These are phyloP conservation scores for Exephanes ischioxanthus DNA, from an alignment of 2,888 invertebrate species.

Conservation along the genomic window DNA sequence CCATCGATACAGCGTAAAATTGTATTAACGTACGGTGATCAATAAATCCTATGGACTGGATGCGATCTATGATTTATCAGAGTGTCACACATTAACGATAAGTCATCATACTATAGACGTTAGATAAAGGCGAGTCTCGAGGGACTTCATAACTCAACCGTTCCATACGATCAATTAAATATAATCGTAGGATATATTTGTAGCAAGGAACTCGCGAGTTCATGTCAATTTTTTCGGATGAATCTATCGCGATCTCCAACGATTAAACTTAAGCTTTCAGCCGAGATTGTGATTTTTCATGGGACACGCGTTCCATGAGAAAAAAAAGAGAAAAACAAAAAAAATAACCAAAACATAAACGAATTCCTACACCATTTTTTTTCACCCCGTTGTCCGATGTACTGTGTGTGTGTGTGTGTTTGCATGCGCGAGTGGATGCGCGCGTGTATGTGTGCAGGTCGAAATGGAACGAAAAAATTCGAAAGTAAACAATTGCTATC, in stretches of 20 bases:
- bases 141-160: slow-evolving; percentile 76
- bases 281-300: slow-evolving; percentile 63
- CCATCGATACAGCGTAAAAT: slow-evolving; percentile 69
- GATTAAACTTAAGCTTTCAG: slow-evolving; percentile 54
- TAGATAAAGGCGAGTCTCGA: slow-evolving; percentile 48
- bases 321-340: slow-evolving; percentile 14
- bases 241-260: slow-evolving; percentile 60
- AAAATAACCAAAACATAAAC: slow-evolving; percentile 7
- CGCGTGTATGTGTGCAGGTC: slow-evolving; percentile 42
- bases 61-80: slow-evolving; percentile 64
- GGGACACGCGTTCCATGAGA: slow-evolving; percentile 57
- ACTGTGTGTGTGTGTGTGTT: slow-evolving; percentile 23
- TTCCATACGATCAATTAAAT: slow-evolving; percentile 80
- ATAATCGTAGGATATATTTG: slow-evolving; percentile 71
- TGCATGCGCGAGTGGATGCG: background rate
- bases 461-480: slow-evolving; percentile 71
- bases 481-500: slow-evolving; percentile 76
- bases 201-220: slow-evolving; percentile 63
- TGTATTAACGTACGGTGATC: slow-evolving; percentile 69
- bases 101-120: slow-evolving; percentile 52
- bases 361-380: slow-evolving; percentile 25
- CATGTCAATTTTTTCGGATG: slow-evolving; percentile 65
- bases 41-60: slow-evolving; percentile 70
- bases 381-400: slow-evolving; percentile 2
- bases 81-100: slow-evolving; percentile 45